These are phyloP conservation scores for Acleris sparsana DNA, from an alignment of 2,888 invertebrate species.

Conservation along the genomic window DNA sequence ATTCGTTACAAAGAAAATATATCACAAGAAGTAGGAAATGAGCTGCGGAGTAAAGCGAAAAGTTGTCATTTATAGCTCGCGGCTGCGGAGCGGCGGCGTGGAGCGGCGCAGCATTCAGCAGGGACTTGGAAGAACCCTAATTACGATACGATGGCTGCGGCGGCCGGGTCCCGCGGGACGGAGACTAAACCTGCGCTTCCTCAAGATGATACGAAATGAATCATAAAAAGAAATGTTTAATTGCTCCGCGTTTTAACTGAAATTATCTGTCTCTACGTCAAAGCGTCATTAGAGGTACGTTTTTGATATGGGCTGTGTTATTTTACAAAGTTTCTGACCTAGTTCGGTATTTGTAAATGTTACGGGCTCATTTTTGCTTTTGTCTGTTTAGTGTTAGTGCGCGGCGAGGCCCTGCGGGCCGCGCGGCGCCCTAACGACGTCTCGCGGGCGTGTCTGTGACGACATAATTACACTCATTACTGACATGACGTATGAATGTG, in stretches of 20 bases:
- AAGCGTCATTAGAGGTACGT: constrained; percentile 8
- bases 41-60: constrained; percentile 24
- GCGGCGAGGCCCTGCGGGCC: neutral
- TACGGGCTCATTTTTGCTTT: constrained; percentile 11
- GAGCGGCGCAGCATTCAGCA: neutral
- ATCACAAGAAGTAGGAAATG: constrained; percentile 21
- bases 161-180: neutral
- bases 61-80: constrained; percentile 17
- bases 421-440: constrained; percentile 15
- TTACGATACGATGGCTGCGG: constrained; percentile 12
- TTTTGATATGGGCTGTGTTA: constrained; percentile 10
- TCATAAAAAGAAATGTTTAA: constrained; percentile 1
- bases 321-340: constrained; percentile 27
- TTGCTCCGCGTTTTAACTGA: constrained; percentile 4
- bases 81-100: neutral
- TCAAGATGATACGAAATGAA: constrained; percentile 8
- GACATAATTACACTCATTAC: constrained; percentile 20
- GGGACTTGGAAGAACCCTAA: constrained; percentile 24
- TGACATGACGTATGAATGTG: neutral
- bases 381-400: constrained; percentile 18
- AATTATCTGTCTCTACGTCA: neutral
- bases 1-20: constrained; percentile 14
- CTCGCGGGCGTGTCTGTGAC: constrained; percentile 13
- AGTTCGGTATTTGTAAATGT: constrained; percentile 16
- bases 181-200: constrained; percentile 1